Conservation (phyloP, 2,888 invertebrate species). For the Bembecia ichneumoniformis region DNA sequence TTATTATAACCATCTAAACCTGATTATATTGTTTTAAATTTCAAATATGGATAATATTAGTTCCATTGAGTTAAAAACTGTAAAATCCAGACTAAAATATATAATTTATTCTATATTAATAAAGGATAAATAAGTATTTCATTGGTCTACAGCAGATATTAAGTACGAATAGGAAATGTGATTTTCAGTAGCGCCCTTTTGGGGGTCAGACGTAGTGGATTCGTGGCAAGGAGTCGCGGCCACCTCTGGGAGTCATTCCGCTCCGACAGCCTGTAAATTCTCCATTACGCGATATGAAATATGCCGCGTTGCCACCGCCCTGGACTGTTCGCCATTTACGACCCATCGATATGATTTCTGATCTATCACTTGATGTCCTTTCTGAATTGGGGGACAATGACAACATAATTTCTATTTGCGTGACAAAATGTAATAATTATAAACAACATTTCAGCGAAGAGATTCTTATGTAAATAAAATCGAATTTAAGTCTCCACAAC, state of each 20-base stretch:
- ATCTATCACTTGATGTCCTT: slow-evolving; percentile 28
- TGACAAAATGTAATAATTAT: slow-evolving; percentile 2
- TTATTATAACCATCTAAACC: too few relatives aligned
- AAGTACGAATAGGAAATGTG: background rate
- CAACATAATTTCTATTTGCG: slow-evolving; percentile 3
- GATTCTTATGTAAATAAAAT: slow-evolving; percentile 16
- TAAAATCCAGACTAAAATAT: too few relatives aligned
- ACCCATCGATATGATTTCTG: slow-evolving; percentile 37
- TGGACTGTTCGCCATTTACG: slow-evolving; percentile 36
- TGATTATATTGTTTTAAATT: too few relatives aligned
- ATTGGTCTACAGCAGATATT: too few relatives aligned
- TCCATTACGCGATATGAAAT: slow-evolving; percentile 72
- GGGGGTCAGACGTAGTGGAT: slow-evolving; percentile 3
- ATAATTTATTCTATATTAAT: too few relatives aligned
- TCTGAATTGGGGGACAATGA: slow-evolving; percentile 12
- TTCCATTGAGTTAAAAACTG: too few relatives aligned
- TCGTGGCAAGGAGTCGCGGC: slow-evolving; percentile 33
- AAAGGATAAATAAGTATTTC: too few relatives aligned
- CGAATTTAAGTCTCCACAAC: slow-evolving; percentile 36
- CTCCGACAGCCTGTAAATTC: slow-evolving; percentile 72
- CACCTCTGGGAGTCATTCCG: slow-evolving; percentile 69
- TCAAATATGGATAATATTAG: too few relatives aligned
- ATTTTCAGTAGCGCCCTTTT: slow-evolving; percentile 23
- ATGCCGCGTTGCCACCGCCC: slow-evolving; percentile 39
- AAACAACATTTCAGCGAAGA: background rate